These are phyloP conservation scores for Linurgus olivaceus DNA, from an alignment of 2,797 vertebrate species.

Conservation along the genomic window DNA sequence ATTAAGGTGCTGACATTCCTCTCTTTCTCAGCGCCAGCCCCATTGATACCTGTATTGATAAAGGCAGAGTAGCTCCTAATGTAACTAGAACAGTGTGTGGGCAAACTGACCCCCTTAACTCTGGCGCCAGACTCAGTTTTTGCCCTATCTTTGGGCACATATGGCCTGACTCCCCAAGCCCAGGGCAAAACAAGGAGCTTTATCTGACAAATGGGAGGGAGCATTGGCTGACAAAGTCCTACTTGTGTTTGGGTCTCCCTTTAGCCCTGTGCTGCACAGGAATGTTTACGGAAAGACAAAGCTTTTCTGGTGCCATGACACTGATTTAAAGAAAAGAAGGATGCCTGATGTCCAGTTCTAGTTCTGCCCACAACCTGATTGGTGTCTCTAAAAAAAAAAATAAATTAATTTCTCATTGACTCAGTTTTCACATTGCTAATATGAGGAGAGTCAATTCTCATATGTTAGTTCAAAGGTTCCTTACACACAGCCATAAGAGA, in stretches of 20 bases:
- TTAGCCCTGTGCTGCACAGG: not conserved
- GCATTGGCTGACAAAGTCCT: not conserved
- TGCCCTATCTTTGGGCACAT: rapidly evolving
- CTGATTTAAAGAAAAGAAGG: not conserved
- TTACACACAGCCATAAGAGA: not conserved
- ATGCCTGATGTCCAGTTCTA: not conserved
- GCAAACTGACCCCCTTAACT: not conserved
- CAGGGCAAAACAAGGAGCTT: not conserved
- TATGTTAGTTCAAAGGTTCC: not conserved
- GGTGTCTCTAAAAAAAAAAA: not conserved
- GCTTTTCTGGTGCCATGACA: not conserved
- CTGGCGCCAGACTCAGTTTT: not conserved
- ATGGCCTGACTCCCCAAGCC: not conserved
- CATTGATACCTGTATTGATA: rapidly evolving
- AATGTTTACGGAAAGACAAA: not conserved
- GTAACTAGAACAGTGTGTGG: not conserved
- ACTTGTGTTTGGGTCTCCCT: not conserved
- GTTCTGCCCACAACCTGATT: not conserved
- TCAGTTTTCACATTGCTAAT: not conserved
- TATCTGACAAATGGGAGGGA: not conserved
- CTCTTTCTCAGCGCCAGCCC: not conserved
- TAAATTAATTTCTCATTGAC: not conserved
- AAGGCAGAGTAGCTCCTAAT: not conserved
- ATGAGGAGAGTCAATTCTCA: not conserved
- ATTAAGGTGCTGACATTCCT: not conserved